Evolutionary conservation across 2,888 invertebrate genomes (phyloP), one percentile per base, ranked within the genome.

Genomic region (Myopa tessellatipennis): DNA sequence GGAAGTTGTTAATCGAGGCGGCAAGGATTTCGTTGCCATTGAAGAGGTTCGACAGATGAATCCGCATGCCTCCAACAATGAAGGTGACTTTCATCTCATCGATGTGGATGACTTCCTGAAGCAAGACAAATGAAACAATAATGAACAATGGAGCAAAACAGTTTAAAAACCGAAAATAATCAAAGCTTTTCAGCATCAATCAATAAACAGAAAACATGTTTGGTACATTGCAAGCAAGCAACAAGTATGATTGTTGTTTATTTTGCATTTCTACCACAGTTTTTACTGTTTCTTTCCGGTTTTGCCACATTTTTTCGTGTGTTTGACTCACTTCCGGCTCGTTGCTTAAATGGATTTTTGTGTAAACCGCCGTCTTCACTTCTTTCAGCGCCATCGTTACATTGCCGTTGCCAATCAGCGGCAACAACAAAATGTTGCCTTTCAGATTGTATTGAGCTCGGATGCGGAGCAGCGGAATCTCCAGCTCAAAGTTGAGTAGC

Each of bases 11-110:
- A 16, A 92, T 90, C 0, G 92, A 92, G 74, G 90, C 89, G 2
- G 92, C 92, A 81, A 93, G 87, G 79, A 92, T 90, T 85, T 91
- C 91, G 83, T 93, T 92, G 69, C 92, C 92, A 84, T 92, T 92
- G 84, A 93, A 92, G 12, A 92, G 88, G 86, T 92, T 92, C 72
- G 90, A 90, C 34, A 92, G 86, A 79, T 91, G 90, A 36, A 92
- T 90, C 18, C 90, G 90, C 89, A 92, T 90, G 4, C 88, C 87
- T 14, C 90, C 90, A 76, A 92, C 90, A 68, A 88, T 89, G 82
- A 92, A 92, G 58, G 90, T 90, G 0, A 92, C 91, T 80, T 90
- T 90, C 91, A 92, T 92, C 58, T 90, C 88, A 69, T 90, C 90
- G 58, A 92, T 90, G 67, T 88, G 87, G 77, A 90, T 89, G n/a